Evolutionary conservation across 2,888 invertebrate genomes (phyloP).

Genomic region (Diaphora mendica): DNA sequence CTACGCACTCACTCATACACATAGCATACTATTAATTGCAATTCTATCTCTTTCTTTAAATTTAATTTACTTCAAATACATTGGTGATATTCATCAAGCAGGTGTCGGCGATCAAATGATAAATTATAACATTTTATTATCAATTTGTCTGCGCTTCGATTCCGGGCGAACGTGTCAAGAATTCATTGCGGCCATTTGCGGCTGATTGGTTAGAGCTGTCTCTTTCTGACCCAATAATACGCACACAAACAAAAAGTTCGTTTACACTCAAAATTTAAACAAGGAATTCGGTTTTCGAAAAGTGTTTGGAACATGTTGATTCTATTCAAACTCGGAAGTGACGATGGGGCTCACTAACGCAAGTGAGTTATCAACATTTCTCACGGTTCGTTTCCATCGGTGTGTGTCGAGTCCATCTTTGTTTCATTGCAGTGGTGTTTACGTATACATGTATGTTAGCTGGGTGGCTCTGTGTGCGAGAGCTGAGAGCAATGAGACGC

Average conservation of each 20-base stretch:
- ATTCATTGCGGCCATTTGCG: slow-evolving; percentile 42
- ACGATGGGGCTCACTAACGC: slow-evolving; percentile 77
- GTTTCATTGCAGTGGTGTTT: slow-evolving; percentile 61
- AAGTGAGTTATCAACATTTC: slow-evolving; percentile 86
- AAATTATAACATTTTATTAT: slow-evolving; percentile 57
- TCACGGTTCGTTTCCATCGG: slow-evolving; percentile 77
- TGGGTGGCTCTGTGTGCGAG: slow-evolving; percentile 69
- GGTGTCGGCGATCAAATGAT: slow-evolving; percentile 52
- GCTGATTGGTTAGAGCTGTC: slow-evolving; percentile 43
- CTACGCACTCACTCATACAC: slow-evolving; percentile 66
- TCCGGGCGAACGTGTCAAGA: slow-evolving; percentile 58
- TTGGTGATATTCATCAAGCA: slow-evolving; percentile 45
- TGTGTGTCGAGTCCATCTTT: slow-evolving; percentile 76
- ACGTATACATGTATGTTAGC: slow-evolving; percentile 56
- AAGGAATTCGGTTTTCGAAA: slow-evolving; percentile 60
- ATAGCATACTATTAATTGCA: slow-evolving; percentile 65
- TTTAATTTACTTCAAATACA: slow-evolving; percentile 50
- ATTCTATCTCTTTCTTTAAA: slow-evolving; percentile 70
- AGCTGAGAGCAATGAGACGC: slow-evolving; percentile 79
- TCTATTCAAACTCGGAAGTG: slow-evolving; percentile 80
- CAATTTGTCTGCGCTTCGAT: slow-evolving; percentile 61
- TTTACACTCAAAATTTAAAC: slow-evolving; percentile 62
- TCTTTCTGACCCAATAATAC: slow-evolving; percentile 55
- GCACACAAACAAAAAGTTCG: slow-evolving; percentile 59
- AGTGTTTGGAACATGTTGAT: slow-evolving; percentile 58